Conservation (phyloP, 2,113 vertebrate genomes). For the Gnathonemus echidnorhynchus region DNA sequence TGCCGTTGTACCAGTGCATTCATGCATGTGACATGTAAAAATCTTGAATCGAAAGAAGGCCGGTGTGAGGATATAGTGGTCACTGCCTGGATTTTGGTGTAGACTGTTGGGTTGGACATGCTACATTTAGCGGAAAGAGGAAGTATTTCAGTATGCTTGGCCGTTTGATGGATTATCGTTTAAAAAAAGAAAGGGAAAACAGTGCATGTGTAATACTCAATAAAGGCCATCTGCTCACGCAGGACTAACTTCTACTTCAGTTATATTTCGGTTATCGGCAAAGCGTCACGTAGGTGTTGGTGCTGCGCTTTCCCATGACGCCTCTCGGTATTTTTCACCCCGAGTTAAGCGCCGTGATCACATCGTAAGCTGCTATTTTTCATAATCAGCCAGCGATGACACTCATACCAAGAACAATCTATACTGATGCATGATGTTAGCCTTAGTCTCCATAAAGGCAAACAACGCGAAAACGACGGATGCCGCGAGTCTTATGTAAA, state of each 20-base stretch:
- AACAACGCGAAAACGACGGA: background rate
- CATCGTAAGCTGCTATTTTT: background rate
- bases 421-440: background rate
- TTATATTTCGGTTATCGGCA: background rate
- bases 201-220: background rate
- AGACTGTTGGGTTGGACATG: background rate
- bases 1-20: background rate
- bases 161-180: background rate
- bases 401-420: background rate
- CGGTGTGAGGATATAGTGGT: background rate
- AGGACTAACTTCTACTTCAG: background rate
- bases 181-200: background rate
- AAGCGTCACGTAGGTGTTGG: background rate
- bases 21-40: background rate
- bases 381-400: conserved; percentile 9
- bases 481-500: background rate
- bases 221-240: background rate
- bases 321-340: background rate
- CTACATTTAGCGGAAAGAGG: background rate
- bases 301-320: no score
- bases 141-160: background rate
- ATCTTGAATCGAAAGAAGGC: background rate
- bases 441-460: background rate
- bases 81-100: background rate
- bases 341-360: background rate